Conservation (phyloP, 1,140 invertebrate genomes). For the Drosophila burlai region DNA sequence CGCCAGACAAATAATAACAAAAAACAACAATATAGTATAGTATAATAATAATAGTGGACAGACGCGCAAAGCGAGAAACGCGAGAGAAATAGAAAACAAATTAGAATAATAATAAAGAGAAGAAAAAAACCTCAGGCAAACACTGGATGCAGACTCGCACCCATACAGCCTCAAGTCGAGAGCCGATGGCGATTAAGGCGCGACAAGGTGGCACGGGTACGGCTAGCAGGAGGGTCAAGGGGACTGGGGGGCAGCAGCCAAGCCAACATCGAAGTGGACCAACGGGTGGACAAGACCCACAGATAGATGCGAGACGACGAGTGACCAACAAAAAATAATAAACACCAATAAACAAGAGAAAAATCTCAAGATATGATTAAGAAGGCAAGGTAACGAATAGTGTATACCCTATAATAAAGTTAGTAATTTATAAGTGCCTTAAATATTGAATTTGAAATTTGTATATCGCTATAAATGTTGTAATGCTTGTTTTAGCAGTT, state of each 20-base stretch:
- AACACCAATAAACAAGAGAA: conserved; percentile 16
- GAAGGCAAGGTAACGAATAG: background rate
- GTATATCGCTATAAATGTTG: background rate
- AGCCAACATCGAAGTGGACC: conserved; percentile 73
- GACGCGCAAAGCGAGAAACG: conserved; percentile 25
- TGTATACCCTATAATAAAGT: conserved; percentile 2
- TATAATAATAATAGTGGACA: conserved; percentile 40
- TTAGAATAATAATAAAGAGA: conserved; percentile 79
- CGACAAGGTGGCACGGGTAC: conserved; percentile 4
- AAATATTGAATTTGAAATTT: background rate
- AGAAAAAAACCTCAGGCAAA: conserved; percentile 46
- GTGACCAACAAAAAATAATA: conserved; percentile 43
- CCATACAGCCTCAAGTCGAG: conserved; percentile 30
- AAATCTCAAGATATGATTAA: conserved; percentile 2
- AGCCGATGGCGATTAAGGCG: conserved; percentile 66
- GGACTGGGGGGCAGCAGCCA: conserved; percentile 20
- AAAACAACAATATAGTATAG: conserved; percentile 30
- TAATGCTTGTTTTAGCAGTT: background rate
- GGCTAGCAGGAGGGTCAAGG: background rate
- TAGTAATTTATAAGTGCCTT: background rate
- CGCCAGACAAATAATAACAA: conserved; percentile 74
- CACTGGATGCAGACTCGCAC: conserved; percentile 29
- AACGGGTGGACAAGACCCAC: conserved; percentile 54
- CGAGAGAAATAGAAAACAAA: conserved; percentile 59
- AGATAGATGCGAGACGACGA: conserved; percentile 54